Percentiles rank a stretch among this genome's conserved stretches.
These are phyloP conservation scores for Cosmia trapezina DNA, from an alignment of 2,888 invertebrate species.

Conservation along the genomic window DNA sequence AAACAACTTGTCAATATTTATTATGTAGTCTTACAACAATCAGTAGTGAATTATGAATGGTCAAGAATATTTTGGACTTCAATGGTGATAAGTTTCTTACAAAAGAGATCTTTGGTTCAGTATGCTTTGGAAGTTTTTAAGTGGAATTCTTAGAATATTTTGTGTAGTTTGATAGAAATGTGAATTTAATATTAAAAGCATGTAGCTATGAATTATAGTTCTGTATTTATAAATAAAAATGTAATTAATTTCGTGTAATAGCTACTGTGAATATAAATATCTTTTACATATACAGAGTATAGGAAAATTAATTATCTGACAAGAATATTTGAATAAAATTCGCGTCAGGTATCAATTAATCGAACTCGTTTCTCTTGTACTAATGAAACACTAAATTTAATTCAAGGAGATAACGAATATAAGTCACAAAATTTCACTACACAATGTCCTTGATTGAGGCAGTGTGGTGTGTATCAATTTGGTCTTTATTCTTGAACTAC, in stretches of 20 bases:
- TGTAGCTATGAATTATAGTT: neutral
- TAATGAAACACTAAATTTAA: slow-evolving; percentile 42
- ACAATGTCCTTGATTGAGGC: slow-evolving; percentile 67
- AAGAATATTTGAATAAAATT: slow-evolving; percentile 29
- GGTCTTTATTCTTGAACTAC: slow-evolving; percentile 61
- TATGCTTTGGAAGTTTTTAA: neutral
- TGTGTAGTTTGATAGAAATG: neutral
- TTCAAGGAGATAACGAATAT: slow-evolving; percentile 55
- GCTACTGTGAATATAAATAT: slow-evolving; percentile 17
- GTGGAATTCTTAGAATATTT: neutral
- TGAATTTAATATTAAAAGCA: neutral
- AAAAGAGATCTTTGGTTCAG: neutral
- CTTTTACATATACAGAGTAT: neutral
- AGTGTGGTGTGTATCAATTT: slow-evolving; percentile 42
- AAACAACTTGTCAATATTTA: slow-evolving; percentile 56
- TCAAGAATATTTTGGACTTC: neutral
- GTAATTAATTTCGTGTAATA: neutral
- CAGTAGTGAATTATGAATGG: slow-evolving; percentile 1
- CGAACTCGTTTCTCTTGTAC: slow-evolving; percentile 21
- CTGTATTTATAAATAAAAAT: neutral
- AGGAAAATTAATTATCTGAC: slow-evolving; percentile 7
- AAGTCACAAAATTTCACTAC: slow-evolving; percentile 57
- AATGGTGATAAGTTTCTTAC: neutral
- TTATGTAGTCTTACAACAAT: slow-evolving; percentile 25
- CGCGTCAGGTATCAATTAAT: slow-evolving; percentile 32